Conservation (phyloP, 2,888 invertebrate species). For the Argynnis bischoffii region DNA sequence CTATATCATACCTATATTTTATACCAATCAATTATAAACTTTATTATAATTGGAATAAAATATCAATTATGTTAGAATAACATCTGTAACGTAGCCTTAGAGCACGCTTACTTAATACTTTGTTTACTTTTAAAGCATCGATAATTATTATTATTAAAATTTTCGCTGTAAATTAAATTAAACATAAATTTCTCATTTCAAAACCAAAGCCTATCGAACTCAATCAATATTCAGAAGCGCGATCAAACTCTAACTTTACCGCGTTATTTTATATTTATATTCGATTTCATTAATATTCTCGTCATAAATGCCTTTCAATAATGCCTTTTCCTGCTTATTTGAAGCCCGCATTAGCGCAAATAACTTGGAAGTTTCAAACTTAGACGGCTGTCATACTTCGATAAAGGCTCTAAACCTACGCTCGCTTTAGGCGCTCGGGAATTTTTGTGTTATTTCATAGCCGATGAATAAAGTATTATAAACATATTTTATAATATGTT, state of each 20-base stretch:
- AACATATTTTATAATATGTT: no score
- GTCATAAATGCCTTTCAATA: slow-evolving; percentile 38
- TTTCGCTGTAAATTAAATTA: background rate
- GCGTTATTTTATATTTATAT: slow-evolving; percentile 28
- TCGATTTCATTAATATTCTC: slow-evolving; percentile 32
- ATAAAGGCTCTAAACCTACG: slow-evolving; percentile 32
- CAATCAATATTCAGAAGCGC: slow-evolving; percentile 2
- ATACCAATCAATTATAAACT: no score
- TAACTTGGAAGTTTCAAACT: slow-evolving; percentile 39
- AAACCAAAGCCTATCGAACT: background rate
- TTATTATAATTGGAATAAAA: no score
- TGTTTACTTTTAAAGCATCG: background rate
- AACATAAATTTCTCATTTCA: slow-evolving; percentile 6
- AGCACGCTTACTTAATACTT: background rate
- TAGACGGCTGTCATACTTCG: slow-evolving; percentile 42
- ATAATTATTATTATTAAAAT: no score
- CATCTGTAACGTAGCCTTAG: no score
- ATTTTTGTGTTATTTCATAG: slow-evolving; percentile 1
- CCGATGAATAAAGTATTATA: background rate
- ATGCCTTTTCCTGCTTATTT: slow-evolving; percentile 31
- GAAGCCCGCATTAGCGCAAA: slow-evolving; percentile 32
- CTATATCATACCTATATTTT: no score
- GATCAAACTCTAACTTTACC: slow-evolving; percentile 10
- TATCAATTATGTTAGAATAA: no score
- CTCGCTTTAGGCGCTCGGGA: background rate